phyloP scores from a whole-genome alignment of 2,888 invertebrate species.

The Leptinotarsa haldemani region DNA sequence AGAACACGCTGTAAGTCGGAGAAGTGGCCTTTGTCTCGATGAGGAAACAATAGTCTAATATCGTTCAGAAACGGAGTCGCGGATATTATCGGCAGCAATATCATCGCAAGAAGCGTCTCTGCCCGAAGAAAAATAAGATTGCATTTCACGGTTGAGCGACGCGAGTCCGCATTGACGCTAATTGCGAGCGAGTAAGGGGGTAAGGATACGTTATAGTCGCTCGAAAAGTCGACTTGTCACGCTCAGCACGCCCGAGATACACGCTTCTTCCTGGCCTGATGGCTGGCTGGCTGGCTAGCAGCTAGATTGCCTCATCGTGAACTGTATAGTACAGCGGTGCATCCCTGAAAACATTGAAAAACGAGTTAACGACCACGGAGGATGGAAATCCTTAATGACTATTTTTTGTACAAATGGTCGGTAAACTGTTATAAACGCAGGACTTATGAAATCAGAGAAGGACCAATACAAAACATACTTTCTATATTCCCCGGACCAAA shows the following conservation, averaged over 20 bases:
- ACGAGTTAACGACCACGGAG: too few relatives aligned
- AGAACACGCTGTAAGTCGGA: background rate
- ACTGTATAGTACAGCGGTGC: background rate
- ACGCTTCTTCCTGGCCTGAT: slow-evolving; percentile 37
- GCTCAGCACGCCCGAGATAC: slow-evolving; percentile 45
- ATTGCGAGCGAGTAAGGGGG: slow-evolving; percentile 51
- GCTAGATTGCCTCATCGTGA: slow-evolving; percentile 20
- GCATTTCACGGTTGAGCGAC: slow-evolving; percentile 63
- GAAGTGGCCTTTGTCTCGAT: background rate
- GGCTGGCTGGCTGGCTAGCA: slow-evolving; percentile 15
- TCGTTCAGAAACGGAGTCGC: slow-evolving; percentile 16
- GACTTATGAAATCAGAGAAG: too few relatives aligned
- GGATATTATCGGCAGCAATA: slow-evolving; percentile 20
- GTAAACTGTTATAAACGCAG: too few relatives aligned
- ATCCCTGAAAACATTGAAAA: background rate
- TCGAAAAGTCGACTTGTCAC: slow-evolving; percentile 45
- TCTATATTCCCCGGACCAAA: too few relatives aligned
- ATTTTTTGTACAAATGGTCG: too few relatives aligned
- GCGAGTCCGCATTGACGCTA: slow-evolving; percentile 59
- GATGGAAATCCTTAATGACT: too few relatives aligned
- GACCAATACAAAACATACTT: too few relatives aligned
- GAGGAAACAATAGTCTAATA: slow-evolving; percentile 22
- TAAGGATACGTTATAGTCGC: slow-evolving; percentile 31
- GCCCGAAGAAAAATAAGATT: slow-evolving; percentile 51
- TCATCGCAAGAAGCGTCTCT: slow-evolving; percentile 17